Conservation (phyloP, 2,113 vertebrate species). For the Noctilio leporinus region DNA sequence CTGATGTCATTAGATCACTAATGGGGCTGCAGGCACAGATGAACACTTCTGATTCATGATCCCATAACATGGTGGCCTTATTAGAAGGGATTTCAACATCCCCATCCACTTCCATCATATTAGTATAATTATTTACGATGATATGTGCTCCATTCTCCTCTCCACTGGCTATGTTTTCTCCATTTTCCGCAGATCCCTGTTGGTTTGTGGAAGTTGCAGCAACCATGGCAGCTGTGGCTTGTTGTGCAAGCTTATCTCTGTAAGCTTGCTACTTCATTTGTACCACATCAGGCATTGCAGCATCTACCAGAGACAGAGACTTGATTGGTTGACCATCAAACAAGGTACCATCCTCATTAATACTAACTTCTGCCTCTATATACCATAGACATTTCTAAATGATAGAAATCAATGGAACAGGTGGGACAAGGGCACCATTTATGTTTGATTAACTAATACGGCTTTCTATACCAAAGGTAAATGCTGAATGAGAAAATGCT, state of each 20-base stretch:
- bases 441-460: slow-evolving; percentile 99
- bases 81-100: slow-evolving; percentile 91
- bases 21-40: slow-evolving; percentile 99
- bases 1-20: slow-evolving; percentile 95
- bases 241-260: slow-evolving; percentile 96
- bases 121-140: slow-evolving; percentile 88
- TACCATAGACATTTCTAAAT: slow-evolving; percentile 99
- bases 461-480: slow-evolving; percentile 99
- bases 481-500: slow-evolving; percentile 98
- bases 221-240: slow-evolving; percentile 88
- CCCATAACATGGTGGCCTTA: slow-evolving; percentile 96
- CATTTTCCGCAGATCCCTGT: slow-evolving; percentile 92
- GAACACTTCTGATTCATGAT: slow-evolving; percentile 97
- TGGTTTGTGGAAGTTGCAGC: slow-evolving; percentile 85
- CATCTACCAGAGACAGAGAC: slow-evolving; percentile 96
- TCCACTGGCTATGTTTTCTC: slow-evolving; percentile 95
- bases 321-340: slow-evolving; percentile 98
- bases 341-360: slow-evolving; percentile 98
- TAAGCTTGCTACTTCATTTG: slow-evolving; percentile 97
- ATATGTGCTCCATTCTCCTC: slow-evolving; percentile 96
- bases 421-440: slow-evolving; percentile 98
- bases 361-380: slow-evolving; percentile 99
- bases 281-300: slow-evolving; percentile 98
- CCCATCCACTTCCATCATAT: too few relatives aligned
- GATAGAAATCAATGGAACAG: slow-evolving; percentile 99